Conservation (phyloP, 1,140 invertebrate species). For the Stegodyphus dumicola region DNA sequence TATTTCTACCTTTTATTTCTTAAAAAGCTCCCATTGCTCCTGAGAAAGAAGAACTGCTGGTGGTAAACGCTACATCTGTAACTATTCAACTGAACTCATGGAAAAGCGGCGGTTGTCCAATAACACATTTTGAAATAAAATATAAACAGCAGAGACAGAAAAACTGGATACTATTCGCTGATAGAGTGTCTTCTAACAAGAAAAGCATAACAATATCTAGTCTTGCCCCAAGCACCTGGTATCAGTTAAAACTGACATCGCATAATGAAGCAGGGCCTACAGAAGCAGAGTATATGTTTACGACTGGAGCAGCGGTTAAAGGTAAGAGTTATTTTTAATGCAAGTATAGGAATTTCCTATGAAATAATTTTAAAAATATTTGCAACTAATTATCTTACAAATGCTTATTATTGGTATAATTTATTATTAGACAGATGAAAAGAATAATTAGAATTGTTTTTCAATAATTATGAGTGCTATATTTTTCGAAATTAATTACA, state of each 20-base stretch:
- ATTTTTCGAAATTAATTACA: no score
- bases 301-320: conserved; percentile 73
- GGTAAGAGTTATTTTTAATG: conserved; percentile 64
- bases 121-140: conserved; percentile 78
- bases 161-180: conserved; percentile 50
- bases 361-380: no score
- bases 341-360: no score
- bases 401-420: no score
- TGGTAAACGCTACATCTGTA: conserved; percentile 86
- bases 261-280: conserved; percentile 92
- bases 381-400: no score
- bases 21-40: conserved; percentile 62
- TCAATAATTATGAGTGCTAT: no score
- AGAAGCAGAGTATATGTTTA: conserved; percentile 83
- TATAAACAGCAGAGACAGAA: conserved; percentile 53
- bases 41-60: conserved; percentile 68
- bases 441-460: no score
- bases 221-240: conserved; percentile 83
- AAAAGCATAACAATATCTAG: conserved; percentile 70
- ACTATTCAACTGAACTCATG: conserved; percentile 90
- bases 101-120: conserved; percentile 94
- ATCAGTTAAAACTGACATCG: conserved; percentile 86
- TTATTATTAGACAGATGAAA: no score
- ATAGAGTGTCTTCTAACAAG: conserved; percentile 46
- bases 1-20: background rate